Percentiles rank a stretch among this genome's conserved stretches.
phyloP scores from a whole-genome alignment of 2,113 vertebrate genomes.

The Cyanoramphus novaezelandiae region DNA sequence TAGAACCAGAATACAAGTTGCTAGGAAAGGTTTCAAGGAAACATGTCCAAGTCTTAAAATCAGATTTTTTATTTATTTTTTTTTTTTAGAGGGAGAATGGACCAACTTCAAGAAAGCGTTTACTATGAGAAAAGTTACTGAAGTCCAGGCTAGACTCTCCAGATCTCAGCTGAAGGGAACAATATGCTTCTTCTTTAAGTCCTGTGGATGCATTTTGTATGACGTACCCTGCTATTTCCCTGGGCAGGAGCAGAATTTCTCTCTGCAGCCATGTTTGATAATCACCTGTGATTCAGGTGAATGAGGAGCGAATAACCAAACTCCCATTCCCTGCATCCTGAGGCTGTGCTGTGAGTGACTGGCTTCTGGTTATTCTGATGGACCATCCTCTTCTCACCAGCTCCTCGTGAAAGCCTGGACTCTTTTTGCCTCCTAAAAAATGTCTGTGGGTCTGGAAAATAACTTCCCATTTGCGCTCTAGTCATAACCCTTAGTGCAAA shows the following conservation, averaged over 20 bases:
- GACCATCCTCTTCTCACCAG: neutral
- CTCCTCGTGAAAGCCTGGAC: neutral
- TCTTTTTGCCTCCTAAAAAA: neutral
- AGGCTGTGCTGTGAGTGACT: rapidly evolving
- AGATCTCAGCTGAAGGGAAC: neutral
- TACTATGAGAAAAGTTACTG: neutral
- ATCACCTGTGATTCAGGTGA: neutral
- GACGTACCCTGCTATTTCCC: neutral
- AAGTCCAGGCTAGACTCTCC: neutral
- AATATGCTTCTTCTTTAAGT: neutral
- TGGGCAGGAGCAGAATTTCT: neutral
- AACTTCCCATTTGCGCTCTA: neutral
- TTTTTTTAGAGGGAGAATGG: neutral
- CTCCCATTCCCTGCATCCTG: rapidly evolving
- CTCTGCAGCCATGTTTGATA: neutral
- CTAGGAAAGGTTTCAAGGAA: neutral
- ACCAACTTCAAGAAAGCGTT: neutral
- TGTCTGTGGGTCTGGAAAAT: neutral
- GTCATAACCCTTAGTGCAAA: neutral
- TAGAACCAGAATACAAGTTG: neutral
- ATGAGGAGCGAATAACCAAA: neutral
- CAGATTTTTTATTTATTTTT: neutral
- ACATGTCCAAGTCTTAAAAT: neutral
- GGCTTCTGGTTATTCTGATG: neutral
- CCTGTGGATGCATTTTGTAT: neutral